These are phyloP conservation scores for Anas platyrhynchos DNA, from an alignment of 2,113 vertebrate species.

Conservation along the genomic window DNA sequence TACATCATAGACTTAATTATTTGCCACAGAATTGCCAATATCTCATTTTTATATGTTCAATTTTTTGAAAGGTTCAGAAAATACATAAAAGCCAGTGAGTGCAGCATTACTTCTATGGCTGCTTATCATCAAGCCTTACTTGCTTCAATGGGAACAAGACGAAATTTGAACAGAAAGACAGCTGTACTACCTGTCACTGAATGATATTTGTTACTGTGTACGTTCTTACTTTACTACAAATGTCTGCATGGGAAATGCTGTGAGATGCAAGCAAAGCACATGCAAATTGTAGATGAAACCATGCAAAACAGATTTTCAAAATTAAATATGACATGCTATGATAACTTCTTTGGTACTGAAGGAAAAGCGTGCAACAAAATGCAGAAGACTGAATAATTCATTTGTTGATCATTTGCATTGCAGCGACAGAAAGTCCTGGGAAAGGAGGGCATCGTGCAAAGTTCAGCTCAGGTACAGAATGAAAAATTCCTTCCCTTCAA, in stretches of 20 bases:
- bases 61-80: background rate
- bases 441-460: background rate
- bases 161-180: background rate
- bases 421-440: background rate
- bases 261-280: background rate
- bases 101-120: background rate
- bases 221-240: background rate
- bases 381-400: background rate
- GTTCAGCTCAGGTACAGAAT: background rate
- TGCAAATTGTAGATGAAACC: background rate
- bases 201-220: rapidly evolving
- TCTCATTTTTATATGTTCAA: rapidly evolving
- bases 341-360: background rate
- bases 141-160: background rate
- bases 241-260: background rate
- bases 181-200: background rate
- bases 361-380: background rate
- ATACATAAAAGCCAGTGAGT: background rate
- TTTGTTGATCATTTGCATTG: background rate
- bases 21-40: background rate
- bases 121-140: background rate
- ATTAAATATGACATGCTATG: background rate
- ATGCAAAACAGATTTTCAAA: background rate
- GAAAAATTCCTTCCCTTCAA: too few relatives aligned
- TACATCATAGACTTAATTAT: background rate